phyloP scores from a whole-genome alignment of 2,888 invertebrate species.

The Conus canariensis region DNA sequence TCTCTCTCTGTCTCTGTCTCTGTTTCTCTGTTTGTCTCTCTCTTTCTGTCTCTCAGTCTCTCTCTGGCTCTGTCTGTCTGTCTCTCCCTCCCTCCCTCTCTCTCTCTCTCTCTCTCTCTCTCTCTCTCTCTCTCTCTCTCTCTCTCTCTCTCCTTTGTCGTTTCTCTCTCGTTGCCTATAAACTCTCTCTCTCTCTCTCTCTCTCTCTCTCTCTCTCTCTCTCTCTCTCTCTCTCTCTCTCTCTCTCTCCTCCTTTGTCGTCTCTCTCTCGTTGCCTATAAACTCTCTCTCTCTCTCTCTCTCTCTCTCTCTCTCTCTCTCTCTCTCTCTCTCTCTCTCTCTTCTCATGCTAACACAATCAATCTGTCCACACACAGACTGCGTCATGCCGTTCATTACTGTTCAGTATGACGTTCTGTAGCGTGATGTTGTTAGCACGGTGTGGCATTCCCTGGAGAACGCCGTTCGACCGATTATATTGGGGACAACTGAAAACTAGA shows the following conservation, averaged over 20 bases:
- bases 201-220: neutral
- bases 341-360: neutral
- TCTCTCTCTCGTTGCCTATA: constrained; percentile 9
- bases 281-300: neutral
- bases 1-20: neutral
- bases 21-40: neutral
- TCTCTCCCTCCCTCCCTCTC: neutral
- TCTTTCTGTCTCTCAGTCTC: neutral
- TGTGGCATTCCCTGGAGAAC: too few species aligned
- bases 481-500: too few species aligned
- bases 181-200: neutral
- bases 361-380: neutral
- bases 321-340: constrained; percentile 6
- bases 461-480: too few species aligned
- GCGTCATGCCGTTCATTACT: too few species aligned
- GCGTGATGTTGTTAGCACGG: too few species aligned
- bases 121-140: neutral
- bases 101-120: neutral
- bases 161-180: too few species aligned
- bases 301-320: constrained; percentile 1
- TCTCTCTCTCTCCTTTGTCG: constrained; percentile 10
- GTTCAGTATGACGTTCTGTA: too few species aligned
- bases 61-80: neutral
- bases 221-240: constrained; percentile 1
- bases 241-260: neutral